A percentile compares a stretch with the other conserved stretches of the same genome.
Evolutionary conservation across 1,140 invertebrate genomes (phyloP).

Genomic region (Pseudomyrmex concolor): DNA sequence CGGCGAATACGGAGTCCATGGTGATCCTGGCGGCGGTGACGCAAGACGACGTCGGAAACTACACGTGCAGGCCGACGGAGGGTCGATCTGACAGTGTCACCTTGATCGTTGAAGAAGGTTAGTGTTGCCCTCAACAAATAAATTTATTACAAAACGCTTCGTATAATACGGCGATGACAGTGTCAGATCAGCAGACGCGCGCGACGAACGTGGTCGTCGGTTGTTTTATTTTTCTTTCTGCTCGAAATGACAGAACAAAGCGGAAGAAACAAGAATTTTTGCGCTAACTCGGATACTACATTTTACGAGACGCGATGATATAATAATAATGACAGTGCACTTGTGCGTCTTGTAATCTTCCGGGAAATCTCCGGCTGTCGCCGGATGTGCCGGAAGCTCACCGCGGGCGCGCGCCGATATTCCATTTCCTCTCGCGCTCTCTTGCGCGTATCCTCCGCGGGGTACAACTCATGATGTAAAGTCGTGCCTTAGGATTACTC

Average conservation of each 20-base stretch:
- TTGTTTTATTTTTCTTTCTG: too few species aligned
- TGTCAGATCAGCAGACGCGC: too few species aligned
- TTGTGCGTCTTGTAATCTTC: conserved; percentile 26
- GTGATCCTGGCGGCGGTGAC: conserved; percentile 84
- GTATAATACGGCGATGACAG: too few species aligned
- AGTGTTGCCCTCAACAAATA: not conserved
- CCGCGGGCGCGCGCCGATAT: conserved; percentile 43
- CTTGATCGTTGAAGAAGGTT: conserved; percentile 85
- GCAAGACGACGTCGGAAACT: conserved; percentile 85
- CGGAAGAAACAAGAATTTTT: too few species aligned
- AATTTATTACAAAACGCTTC: too few species aligned
- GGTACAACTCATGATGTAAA: conserved; percentile 67
- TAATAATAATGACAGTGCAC: conserved; percentile 50
- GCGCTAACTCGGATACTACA: not conserved
- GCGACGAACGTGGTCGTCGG: too few species aligned
- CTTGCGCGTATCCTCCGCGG: conserved; percentile 49
- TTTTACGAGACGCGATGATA: conserved; percentile 32
- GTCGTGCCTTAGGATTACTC: conserved; percentile 74
- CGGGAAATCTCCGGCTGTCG: conserved; percentile 52
- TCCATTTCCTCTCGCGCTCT: conserved; percentile 50
- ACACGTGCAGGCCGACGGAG: conserved; percentile 86
- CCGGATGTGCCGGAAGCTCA: conserved; percentile 50
- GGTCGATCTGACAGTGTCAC: conserved; percentile 84
- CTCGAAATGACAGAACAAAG: not conserved
- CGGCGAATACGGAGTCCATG: conserved; percentile 82